Evolutionary conservation across 1,140 invertebrate genomes (phyloP).

Genomic region (Nephotettix cincticeps): DNA sequence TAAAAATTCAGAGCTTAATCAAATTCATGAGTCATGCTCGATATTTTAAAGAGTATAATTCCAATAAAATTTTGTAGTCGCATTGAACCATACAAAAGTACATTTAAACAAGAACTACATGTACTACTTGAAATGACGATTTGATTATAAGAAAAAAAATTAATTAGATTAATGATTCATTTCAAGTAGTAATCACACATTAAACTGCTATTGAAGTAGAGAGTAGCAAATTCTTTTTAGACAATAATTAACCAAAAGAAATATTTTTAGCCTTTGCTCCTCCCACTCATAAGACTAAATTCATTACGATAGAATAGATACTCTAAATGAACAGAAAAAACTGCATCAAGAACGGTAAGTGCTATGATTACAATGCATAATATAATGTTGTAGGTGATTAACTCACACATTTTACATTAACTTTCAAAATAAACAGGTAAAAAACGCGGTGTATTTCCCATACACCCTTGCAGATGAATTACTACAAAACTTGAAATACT

Average conservation of each 20-base stretch:
- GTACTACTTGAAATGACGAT: conserved; percentile 11
- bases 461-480: neutral
- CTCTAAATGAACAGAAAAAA: conserved; percentile 3
- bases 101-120: neutral
- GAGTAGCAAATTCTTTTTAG: neutral
- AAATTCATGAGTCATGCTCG: too few relatives aligned
- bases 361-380: conserved; percentile 12
- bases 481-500: neutral
- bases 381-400: too few relatives aligned
- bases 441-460: neutral
- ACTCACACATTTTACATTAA: conserved; percentile 9
- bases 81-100: too few relatives aligned
- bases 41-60: too few relatives aligned
- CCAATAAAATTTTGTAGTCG: too few relatives aligned
- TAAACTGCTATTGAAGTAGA: conserved; percentile 16
- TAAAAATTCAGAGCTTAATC: too few relatives aligned
- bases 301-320: neutral
- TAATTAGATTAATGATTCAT: neutral
- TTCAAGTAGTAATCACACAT: conserved; percentile 3
- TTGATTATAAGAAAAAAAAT: too few relatives aligned
- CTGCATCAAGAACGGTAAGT: neutral
- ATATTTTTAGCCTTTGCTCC: neutral
- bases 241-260: too few relatives aligned
- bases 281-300: conserved; percentile 9
- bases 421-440: neutral